Conservation (phyloP, 2,113 vertebrate species). For the Pelecanus crispus region DNA sequence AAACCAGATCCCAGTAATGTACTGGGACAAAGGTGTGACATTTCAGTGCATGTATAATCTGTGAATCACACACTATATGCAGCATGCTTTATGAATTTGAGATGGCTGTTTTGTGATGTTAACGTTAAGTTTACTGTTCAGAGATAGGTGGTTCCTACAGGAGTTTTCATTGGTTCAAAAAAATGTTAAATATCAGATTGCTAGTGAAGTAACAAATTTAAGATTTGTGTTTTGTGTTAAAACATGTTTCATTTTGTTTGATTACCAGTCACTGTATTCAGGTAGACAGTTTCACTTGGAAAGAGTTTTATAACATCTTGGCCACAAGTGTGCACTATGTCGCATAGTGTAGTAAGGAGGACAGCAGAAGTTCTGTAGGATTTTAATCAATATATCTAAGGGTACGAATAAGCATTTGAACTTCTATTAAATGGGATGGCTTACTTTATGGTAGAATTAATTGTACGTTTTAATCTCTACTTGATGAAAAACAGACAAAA, state of each 20-base stretch:
- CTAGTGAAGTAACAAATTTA: not conserved
- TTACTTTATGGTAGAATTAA: not conserved
- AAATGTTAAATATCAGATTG: not conserved
- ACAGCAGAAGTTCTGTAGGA: not conserved
- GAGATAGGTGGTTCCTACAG: not conserved
- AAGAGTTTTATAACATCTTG: not conserved
- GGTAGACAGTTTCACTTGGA: not conserved
- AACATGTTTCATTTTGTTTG: not conserved
- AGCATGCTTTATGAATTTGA: not conserved
- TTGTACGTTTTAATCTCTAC: not conserved
- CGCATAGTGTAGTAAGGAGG: not conserved
- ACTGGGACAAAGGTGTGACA: not conserved
- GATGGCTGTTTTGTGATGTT: not conserved
- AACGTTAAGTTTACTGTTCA: not conserved
- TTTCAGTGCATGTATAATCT: not conserved
- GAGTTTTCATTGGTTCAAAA: not conserved
- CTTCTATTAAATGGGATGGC: not conserved
- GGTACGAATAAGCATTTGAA: not conserved
- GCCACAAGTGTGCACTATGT: not conserved
- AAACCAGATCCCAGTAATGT: not conserved
- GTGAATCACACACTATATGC: not conserved
- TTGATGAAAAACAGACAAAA: not conserved
- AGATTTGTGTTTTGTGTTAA: not conserved
- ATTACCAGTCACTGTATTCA: not conserved
- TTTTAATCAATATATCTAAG: not conserved